phyloP scores from a whole-genome alignment of 2,797 vertebrate species.

The Mormyrops boulengeri region DNA sequence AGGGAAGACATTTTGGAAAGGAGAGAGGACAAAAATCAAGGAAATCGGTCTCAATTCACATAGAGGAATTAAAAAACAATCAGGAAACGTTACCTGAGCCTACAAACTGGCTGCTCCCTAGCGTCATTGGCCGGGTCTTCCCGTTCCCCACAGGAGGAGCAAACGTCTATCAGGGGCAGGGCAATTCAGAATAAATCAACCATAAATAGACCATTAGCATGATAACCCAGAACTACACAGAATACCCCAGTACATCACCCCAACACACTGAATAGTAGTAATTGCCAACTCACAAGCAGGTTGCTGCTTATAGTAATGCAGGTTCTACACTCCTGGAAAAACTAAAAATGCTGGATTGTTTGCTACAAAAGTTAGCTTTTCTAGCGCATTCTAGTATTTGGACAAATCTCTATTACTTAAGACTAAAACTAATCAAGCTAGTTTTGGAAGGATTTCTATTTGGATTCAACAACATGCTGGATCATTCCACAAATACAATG shows the following conservation, averaged over 20 bases:
- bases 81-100: slow-evolving; percentile 67
- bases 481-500: background rate
- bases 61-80: slow-evolving; percentile 16
- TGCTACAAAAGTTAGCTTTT: background rate
- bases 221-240: background rate
- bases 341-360: background rate
- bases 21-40: background rate
- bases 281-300: background rate
- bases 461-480: background rate
- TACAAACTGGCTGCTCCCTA: slow-evolving; percentile 80
- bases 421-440: background rate
- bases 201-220: background rate
- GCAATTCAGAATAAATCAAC: background rate
- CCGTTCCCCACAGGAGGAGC: slow-evolving; percentile 84
- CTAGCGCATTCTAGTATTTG: background rate
- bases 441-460: background rate
- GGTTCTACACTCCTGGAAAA: background rate
- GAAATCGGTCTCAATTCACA: background rate
- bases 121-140: slow-evolving; percentile 80
- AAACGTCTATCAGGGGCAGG: slow-evolving; percentile 79
- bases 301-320: background rate
- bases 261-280: background rate
- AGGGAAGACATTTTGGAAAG: background rate
- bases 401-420: background rate
- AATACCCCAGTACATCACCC: background rate